These are phyloP conservation scores for Macroglossus sobrinus DNA, from an alignment of 2,113 vertebrate species.

Conservation along the genomic window DNA sequence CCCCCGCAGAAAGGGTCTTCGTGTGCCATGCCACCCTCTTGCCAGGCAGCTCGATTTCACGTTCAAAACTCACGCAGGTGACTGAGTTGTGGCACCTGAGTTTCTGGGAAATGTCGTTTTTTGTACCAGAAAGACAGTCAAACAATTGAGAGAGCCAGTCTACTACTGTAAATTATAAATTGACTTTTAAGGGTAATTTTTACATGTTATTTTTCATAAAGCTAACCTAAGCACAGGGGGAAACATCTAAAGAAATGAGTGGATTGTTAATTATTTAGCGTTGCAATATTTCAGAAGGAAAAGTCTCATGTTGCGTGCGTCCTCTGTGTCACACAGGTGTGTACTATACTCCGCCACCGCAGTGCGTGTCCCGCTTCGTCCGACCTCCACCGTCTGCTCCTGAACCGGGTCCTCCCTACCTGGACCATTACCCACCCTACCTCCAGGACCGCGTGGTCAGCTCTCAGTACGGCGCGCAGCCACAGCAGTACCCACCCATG, in stretches of 20 bases:
- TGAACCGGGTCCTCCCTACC: slow-evolving; percentile 88
- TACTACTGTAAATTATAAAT: not conserved
- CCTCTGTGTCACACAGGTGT: slow-evolving; percentile 82
- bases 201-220: slow-evolving; percentile 13
- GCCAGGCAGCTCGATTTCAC: not conserved
- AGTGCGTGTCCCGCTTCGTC: slow-evolving; percentile 90
- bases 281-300: not conserved
- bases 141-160: not conserved
- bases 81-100: not conserved
- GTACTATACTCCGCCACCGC: slow-evolving; percentile 90
- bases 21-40: not conserved
- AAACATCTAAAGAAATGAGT: not conserved
- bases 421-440: slow-evolving; percentile 92
- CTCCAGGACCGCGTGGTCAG: slow-evolving; percentile 89
- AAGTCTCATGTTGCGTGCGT: not conserved
- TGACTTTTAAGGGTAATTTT: slow-evolving; percentile 4
- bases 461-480: slow-evolving; percentile 84
- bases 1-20: not conserved
- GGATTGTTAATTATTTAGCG: not conserved
- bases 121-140: not conserved
- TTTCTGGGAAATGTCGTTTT: not conserved
- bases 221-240: not conserved
- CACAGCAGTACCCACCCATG: slow-evolving; percentile 89
- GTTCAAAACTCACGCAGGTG: not conserved
- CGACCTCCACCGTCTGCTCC: slow-evolving; percentile 83